These are phyloP conservation scores for Tuberolachnus salignus DNA, from an alignment of 2,888 invertebrate species.

Conservation along the genomic window DNA sequence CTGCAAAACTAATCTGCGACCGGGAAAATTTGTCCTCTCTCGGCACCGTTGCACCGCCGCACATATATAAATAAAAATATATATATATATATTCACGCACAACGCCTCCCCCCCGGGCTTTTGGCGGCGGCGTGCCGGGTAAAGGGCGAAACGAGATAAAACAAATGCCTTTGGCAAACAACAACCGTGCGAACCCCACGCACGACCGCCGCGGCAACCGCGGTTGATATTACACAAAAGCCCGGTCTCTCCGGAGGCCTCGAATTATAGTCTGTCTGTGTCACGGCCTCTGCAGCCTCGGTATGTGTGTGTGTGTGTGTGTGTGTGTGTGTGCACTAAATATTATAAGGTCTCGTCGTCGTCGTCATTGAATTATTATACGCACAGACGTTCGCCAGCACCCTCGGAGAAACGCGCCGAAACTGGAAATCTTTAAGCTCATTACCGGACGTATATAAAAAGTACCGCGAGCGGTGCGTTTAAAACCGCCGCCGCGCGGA, in stretches of 20 bases:
- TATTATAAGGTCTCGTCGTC: slow-evolving; percentile 6
- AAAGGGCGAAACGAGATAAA: slow-evolving; percentile 27
- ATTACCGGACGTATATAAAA: slow-evolving; percentile 43
- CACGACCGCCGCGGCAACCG: not conserved
- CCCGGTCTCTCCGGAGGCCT: not conserved
- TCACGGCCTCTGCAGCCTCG: too few species aligned
- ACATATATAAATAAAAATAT: too few species aligned
- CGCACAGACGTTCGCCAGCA: not conserved
- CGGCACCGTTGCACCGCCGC: not conserved
- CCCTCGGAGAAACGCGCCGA: slow-evolving; percentile 24
- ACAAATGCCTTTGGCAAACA: slow-evolving; percentile 49
- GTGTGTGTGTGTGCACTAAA: not conserved
- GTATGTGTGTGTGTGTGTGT: not conserved
- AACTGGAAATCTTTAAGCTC: slow-evolving; percentile 49
- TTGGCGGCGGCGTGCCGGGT: not conserved
- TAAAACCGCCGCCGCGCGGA: too few species aligned
- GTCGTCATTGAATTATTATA: slow-evolving; percentile 28
- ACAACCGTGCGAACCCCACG: slow-evolving; percentile 3
- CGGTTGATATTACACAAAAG: slow-evolving; percentile 39
- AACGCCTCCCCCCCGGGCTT: not conserved
- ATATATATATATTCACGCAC: too few species aligned
- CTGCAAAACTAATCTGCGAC: too few species aligned
- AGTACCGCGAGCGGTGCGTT: too few species aligned
- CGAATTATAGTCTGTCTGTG: too few species aligned
- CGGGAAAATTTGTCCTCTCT: too few species aligned